These are phyloP conservation scores for Drosophila hamatofila DNA, from an alignment of 2,888 invertebrate genomes.

Conservation along the genomic window DNA sequence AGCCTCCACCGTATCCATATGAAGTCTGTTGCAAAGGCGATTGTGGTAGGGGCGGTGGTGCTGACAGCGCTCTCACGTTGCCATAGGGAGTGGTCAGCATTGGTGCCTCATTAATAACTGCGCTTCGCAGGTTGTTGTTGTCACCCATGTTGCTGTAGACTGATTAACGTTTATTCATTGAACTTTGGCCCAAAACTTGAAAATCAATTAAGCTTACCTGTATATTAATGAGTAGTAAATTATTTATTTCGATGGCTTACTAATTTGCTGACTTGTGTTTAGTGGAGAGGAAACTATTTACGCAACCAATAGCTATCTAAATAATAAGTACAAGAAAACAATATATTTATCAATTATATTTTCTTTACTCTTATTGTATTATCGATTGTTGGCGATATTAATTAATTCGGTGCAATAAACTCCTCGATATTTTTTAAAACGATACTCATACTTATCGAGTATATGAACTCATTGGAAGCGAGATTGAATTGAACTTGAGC, in stretches of 20 bases:
- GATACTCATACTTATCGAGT: conserved; percentile 1
- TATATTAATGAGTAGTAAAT: background rate
- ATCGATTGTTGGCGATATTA: conserved; percentile 23
- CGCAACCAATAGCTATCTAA: background rate
- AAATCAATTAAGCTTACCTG: conserved; percentile 33
- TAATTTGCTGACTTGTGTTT: background rate
- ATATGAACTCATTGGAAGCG: background rate
- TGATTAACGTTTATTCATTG: conserved; percentile 40
- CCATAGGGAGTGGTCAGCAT: conserved; percentile 69
- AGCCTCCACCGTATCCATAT: conserved; percentile 38
- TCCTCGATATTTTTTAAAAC: background rate
- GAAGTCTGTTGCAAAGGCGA: conserved; percentile 45
- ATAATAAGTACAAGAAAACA: conserved; percentile 1
- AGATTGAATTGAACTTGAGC: background rate
- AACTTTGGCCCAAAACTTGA: conserved; percentile 52
- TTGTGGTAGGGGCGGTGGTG: conserved; percentile 48
- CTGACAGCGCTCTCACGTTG: conserved; percentile 42
- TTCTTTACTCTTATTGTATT: conserved; percentile 6
- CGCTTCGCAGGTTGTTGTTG: conserved; percentile 76
- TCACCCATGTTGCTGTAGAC: conserved; percentile 66
- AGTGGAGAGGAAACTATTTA: background rate
- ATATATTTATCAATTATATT: conserved; percentile 34
- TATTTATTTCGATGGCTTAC: background rate
- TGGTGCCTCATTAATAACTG: conserved; percentile 76
- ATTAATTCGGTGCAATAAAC: background rate